Evolutionary conservation across 2,113 vertebrate genomes (phyloP).

Genomic region (Xiphophorus maculatus): DNA sequence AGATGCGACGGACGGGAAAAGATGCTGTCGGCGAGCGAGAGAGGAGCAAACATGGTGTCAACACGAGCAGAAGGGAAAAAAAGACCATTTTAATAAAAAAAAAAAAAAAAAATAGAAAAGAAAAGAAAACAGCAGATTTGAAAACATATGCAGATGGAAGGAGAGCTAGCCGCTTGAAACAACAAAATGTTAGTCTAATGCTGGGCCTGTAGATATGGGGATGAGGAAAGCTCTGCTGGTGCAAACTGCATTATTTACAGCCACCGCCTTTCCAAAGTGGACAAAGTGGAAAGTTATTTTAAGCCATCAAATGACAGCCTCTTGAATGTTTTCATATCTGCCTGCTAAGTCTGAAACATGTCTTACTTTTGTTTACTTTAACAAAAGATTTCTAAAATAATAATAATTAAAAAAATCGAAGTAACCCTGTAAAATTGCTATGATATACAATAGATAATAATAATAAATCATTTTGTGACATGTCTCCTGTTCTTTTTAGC

Average conservation of each 20-base stretch:
- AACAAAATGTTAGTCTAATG: conserved; percentile 37
- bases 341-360: not conserved
- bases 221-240: conserved; percentile 20
- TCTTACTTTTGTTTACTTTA: not conserved
- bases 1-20: conserved; percentile 24
- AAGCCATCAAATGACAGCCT: not conserved
- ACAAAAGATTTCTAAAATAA: too few species aligned
- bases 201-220: conserved; percentile 27
- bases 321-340: not conserved
- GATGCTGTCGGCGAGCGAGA: conserved; percentile 7
- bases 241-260: conserved; percentile 65
- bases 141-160: conserved; percentile 46
- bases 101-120: conserved; percentile 24
- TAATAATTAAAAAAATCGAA: too few species aligned
- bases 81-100: conserved; percentile 1
- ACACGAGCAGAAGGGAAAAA: conserved; percentile 14
- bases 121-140: conserved; percentile 17
- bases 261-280: conserved; percentile 55
- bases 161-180: conserved; percentile 32
- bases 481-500: too few species aligned
- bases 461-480: too few species aligned
- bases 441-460: too few species aligned
- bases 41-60: conserved; percentile 12
- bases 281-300: conserved; percentile 54
- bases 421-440: too few species aligned